Evolutionary conservation across 2,113 vertebrate species (phyloP), one percentile per base, ranked within the genome.

Genomic region (Chunga burmeisteri): DNA sequence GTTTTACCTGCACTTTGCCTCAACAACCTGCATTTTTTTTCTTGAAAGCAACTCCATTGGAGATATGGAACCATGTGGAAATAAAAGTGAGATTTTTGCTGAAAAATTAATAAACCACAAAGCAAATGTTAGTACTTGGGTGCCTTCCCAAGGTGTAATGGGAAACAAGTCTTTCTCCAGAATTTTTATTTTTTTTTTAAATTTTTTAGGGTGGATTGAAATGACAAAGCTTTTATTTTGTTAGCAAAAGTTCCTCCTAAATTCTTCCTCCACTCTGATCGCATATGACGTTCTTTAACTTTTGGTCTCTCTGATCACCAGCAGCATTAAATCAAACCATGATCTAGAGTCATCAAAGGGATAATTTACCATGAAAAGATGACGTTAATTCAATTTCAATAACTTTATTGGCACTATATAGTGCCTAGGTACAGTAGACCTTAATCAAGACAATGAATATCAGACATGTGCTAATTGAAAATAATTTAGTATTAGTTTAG

Each of bases 301-400:
- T 90, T 70, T 38, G 49, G 5, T 74, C 13, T 91, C 49, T 86
- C 70, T 90, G 47, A 74, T 92, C 47, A 90, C 7, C 23, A 74
- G 56, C 3, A 79, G 2, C 26, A 61, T 84, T 94, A 93, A 96
- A 93, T 90, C 67, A 88, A 92, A 71, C n/a, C 77, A 68, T 63
- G 56, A 83, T 81, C 50, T 55, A 56, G 52, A 93, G 59, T 63
- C 68, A 90, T 86, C 80, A 84, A 63, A 93, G 23, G 32, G 52
- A 83, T 90, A 94, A 94, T 61, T 67, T 81, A 44, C 67, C 72
- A 26, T 81, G 68, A 81, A 92, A 86, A 88, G 50, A 78, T 58
- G 10, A 94, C 74, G 50, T 44, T 93, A 88, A 94, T 94, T 90
- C 44, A 63, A 63, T 95, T 90, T 71, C 47, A 75, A 7, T 84